Evolutionary conservation across 2,797 vertebrate species (phyloP), one percentile per base, ranked within the genome.

Genomic region (Etheostoma perlongum): DNA sequence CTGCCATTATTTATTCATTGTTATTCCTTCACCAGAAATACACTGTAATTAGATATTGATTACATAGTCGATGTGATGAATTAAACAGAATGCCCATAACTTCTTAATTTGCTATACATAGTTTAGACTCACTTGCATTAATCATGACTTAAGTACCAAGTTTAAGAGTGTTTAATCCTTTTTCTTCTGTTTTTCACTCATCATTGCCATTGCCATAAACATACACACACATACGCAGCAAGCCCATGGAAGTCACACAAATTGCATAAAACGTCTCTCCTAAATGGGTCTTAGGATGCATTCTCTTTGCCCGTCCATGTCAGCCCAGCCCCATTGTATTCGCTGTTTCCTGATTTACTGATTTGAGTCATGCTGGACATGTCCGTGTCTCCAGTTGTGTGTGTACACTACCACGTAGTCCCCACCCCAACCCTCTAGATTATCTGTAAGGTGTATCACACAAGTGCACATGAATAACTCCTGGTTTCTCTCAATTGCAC

Each of bases 401-500:
- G 92, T 97, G 94, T 97, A 82, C 95, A 93, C 95, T 89, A 95
- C 93, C 94, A 89, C 93, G 48, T 93, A 93, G 93, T 91, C 92
- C 90, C 93, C 76, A 47, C 25, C 16, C 30, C 65, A 55, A 16
- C 33, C 42, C 65, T 64, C 27, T 87, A 91, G 88, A 88, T 65
- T 77, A 86, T 69, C 74, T 91, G 86, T 91, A 84, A 88, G 91
- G 87, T 87, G 88, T 91, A 91, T 92, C 90, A 91, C 85, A 71
- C 77, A 87, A 92, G 92, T 96, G 93, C 90, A 92, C 95, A 92
- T 96, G 96, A 99, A 97, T 96, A 96, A 96, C 95, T 94, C 93
- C 95, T 97, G 95, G 95, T 98, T 97, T 99, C 94, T 98, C 95
- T 96, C 92, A 95, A 96, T 95, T 95, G 94, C 95, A 95, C 95